Conservation (phyloP, 2,113 vertebrate genomes). For the Salvelinus sp. region DNA sequence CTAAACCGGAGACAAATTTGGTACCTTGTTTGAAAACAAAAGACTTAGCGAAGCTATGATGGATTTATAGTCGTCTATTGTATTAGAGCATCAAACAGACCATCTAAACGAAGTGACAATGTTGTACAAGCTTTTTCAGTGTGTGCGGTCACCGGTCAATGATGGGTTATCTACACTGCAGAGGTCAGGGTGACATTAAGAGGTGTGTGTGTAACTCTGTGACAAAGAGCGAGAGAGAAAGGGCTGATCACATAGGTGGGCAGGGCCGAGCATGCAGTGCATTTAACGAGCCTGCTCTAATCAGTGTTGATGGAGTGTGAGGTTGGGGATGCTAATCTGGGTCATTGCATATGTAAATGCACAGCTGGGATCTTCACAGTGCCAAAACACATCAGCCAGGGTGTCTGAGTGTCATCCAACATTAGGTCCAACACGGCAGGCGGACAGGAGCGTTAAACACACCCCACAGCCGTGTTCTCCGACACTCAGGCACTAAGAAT, state of each 20-base stretch:
- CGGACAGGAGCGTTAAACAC: slow-evolving; percentile 45
- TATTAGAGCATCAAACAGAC: no score
- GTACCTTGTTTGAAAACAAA: no score
- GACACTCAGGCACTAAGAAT: slow-evolving; percentile 23
- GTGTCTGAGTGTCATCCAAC: slow-evolving; percentile 73
- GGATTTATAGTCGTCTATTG: no score
- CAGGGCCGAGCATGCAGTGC: slow-evolving; percentile 29
- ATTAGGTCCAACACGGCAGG: slow-evolving; percentile 67
- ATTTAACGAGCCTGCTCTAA: slow-evolving; percentile 73
- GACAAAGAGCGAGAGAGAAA: slow-evolving; percentile 18
- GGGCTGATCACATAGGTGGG: slow-evolving; percentile 31
- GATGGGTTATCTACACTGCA: neutral
- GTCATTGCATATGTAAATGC: slow-evolving; percentile 91
- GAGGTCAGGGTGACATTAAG: neutral
- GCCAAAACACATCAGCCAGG: slow-evolving; percentile 78
- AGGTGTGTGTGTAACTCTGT: slow-evolving; percentile 7
- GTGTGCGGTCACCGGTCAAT: neutral
- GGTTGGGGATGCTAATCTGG: slow-evolving; percentile 82
- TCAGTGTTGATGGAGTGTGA: slow-evolving; percentile 82
- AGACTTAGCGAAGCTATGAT: no score
- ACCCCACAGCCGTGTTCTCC: slow-evolving; percentile 24
- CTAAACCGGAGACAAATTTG: no score
- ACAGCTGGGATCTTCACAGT: slow-evolving; percentile 80
- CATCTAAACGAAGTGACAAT: no score
- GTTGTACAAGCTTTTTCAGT: no score